Evolutionary conservation across 2,113 vertebrate genomes (phyloP).

Genomic region (Leuciscus idus): DNA sequence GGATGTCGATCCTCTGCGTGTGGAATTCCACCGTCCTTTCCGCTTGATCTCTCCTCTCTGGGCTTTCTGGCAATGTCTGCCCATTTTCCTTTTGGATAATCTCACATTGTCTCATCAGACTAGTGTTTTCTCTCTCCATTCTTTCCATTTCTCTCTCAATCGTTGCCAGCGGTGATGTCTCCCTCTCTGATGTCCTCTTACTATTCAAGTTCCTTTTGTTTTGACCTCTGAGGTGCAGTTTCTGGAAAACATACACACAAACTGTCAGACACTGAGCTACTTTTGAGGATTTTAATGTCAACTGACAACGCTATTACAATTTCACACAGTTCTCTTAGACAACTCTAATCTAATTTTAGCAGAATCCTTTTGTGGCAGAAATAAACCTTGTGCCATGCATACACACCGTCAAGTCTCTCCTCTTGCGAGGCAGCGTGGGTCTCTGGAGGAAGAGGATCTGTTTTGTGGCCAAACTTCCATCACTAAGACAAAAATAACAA

Average conservation of each 20-base stretch:
- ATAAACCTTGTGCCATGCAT: conserved; percentile 29
- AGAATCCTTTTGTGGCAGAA: conserved; percentile 15
- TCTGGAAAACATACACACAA: conserved; percentile 70
- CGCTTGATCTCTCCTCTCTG: conserved; percentile 39
- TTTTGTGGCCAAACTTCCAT: conserved; percentile 93
- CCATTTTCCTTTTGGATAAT: background rate
- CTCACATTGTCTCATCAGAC: conserved; percentile 48
- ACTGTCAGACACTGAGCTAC: conserved; percentile 26
- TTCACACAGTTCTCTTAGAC: conserved; percentile 13
- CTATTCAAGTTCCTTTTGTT: conserved; percentile 68
- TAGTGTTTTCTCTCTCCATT: conserved; percentile 54
- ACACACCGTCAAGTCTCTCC: conserved; percentile 90
- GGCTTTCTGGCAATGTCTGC: conserved; percentile 33
- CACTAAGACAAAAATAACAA: conserved; percentile 78
- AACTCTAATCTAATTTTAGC: conserved; percentile 36
- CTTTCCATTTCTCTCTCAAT: conserved; percentile 69
- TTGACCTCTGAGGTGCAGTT: conserved; percentile 73
- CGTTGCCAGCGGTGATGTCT: conserved; percentile 51
- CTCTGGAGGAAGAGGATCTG: conserved; percentile 98
- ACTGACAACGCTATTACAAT: conserved; percentile 23
- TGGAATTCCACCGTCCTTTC: background rate
- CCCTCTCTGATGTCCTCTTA: conserved; percentile 58
- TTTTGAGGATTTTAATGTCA: conserved; percentile 14
- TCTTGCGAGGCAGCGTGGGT: conserved; percentile 90
- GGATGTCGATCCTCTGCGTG: background rate